A percentile compares a stretch with the other conserved stretches of the same genome.
Conservation (phyloP, 2,113 vertebrate species). For the Cyanistes caeruleus region DNA sequence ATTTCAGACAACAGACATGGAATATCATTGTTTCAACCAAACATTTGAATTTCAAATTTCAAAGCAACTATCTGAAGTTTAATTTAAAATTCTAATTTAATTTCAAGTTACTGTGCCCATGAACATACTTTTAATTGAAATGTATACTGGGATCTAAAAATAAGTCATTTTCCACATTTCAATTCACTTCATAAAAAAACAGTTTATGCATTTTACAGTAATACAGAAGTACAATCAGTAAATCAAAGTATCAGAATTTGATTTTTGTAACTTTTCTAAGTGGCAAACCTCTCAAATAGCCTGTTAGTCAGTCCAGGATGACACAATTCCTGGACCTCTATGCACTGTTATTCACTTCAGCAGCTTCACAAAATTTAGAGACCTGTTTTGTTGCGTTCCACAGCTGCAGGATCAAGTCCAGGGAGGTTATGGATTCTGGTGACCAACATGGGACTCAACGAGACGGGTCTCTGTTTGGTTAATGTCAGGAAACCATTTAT, state of each 20-base stretch:
- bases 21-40: neutral
- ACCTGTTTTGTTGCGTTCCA: neutral
- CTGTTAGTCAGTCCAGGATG: neutral
- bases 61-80: neutral
- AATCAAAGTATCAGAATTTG: neutral
- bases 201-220: neutral
- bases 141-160: neutral
- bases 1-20: neutral
- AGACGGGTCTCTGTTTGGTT: too few relatives aligned
- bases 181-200: neutral
- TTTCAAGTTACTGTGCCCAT: neutral
- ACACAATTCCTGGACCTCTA: neutral
- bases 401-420: too few relatives aligned
- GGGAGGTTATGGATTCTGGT: too few relatives aligned
- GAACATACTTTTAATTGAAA: neutral
- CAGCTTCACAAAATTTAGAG: neutral
- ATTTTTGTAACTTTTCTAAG: neutral
- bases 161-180: neutral
- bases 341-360: neutral
- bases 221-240: neutral
- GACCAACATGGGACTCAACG: too few relatives aligned
- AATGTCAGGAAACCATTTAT: too few relatives aligned
- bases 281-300: neutral
- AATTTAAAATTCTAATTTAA: neutral
- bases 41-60: neutral